These are phyloP conservation scores for Lordiphosa collinella DNA, from an alignment of 1,140 invertebrate genomes.

Conservation along the genomic window DNA sequence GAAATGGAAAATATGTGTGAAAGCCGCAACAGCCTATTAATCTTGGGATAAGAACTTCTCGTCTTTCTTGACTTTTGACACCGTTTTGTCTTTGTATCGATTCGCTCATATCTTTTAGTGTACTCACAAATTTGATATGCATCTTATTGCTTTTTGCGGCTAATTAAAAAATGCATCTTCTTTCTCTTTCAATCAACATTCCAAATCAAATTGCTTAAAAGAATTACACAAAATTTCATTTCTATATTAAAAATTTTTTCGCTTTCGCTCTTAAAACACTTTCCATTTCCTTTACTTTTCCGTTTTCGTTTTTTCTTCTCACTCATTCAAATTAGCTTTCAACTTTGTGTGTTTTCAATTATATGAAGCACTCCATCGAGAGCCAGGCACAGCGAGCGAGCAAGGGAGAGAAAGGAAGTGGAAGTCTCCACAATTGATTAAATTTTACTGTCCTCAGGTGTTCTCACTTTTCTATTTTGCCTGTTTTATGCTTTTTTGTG, in stretches of 20 bases:
- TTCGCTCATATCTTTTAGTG: too few species aligned
- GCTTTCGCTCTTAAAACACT: conserved; percentile 35
- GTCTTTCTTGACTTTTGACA: too few species aligned
- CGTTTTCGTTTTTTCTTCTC: conserved; percentile 2
- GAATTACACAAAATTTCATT: too few species aligned
- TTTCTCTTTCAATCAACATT: too few species aligned
- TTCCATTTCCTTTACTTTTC: conserved; percentile 14
- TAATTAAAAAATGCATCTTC: too few species aligned
- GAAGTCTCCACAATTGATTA: conserved; percentile 54
- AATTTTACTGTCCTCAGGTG: conserved; percentile 65
- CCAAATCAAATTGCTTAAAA: too few species aligned
- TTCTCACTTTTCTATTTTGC: conserved; percentile 20
- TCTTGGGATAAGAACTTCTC: too few species aligned
- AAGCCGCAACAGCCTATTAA: too few species aligned
- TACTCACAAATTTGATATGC: too few species aligned
- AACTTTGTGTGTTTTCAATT: conserved; percentile 54
- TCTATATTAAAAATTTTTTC: not conserved
- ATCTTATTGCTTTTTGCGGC: too few species aligned
- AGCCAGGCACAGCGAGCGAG: not conserved
- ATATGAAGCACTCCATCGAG: conserved; percentile 28
- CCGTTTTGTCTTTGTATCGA: too few species aligned
- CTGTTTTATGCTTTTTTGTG: conserved; percentile 27
- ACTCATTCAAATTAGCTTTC: conserved; percentile 43
- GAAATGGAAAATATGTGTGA: too few species aligned
- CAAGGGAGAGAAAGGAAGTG: conserved; percentile 23